phyloP scores from a whole-genome alignment of 2,113 vertebrate species.

The Zootoca vivipara region DNA sequence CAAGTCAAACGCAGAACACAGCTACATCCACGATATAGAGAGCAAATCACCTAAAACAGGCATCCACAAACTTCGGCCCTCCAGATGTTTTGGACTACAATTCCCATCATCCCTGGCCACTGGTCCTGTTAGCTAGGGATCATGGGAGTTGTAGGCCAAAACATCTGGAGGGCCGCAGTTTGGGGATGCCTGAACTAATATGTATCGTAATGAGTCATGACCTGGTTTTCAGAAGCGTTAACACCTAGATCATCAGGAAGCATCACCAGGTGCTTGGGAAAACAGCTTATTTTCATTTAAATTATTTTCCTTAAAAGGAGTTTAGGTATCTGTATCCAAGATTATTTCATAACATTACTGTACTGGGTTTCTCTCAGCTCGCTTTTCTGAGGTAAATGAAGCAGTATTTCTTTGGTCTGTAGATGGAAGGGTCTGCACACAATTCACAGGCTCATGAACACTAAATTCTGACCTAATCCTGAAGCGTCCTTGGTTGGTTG shows the following conservation, averaged over 20 bases:
- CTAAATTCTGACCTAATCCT: background rate
- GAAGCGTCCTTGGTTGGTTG: too few species aligned
- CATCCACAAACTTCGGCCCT: too few species aligned
- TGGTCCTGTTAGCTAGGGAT: too few species aligned
- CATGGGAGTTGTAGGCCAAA: too few species aligned
- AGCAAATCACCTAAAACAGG: too few species aligned
- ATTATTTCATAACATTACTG: background rate
- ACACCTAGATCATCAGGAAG: background rate
- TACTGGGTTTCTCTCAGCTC: background rate
- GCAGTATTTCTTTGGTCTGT: background rate
- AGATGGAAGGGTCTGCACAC: background rate
- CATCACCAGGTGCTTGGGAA: background rate
- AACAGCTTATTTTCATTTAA: background rate
- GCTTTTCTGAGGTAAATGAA: background rate
- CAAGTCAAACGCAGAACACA: background rate
- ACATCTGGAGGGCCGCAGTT: too few species aligned
- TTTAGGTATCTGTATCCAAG: background rate
- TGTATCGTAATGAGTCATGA: background rate
- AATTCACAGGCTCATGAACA: background rate
- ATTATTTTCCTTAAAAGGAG: background rate
- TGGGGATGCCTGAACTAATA: too few species aligned
- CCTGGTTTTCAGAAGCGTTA: background rate
- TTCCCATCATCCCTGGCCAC: too few species aligned
- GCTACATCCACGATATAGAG: background rate
- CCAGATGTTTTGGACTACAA: too few species aligned